Evolutionary conservation across 2,888 invertebrate species (phyloP), one percentile per base, ranked within the genome.

Genomic region (Diarsia mendica): DNA sequence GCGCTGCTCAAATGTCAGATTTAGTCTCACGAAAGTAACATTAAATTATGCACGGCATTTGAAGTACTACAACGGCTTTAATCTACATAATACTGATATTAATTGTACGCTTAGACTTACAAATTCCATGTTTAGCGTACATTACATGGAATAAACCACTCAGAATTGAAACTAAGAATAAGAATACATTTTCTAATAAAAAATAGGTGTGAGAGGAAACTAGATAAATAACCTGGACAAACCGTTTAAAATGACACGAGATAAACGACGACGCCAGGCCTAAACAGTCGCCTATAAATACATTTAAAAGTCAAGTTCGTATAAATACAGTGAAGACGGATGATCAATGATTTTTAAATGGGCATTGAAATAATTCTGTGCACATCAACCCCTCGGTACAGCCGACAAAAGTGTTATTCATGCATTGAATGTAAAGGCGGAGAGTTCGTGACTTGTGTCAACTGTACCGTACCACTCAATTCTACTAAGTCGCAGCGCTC

Each of bases 361-460:
- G 78, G 77, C 72, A 84, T 80, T 83, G 82, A 82, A 87, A 85
- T 84, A 79, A 86, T 82, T 85, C 85, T 79, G 70, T 84, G 76
- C 80, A 84, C 89, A 89, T 90, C 85, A 82, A 78, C 87, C 89
- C 87, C 85, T 86, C 79, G 63, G 67, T 71, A 69, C 77, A 82
- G 78, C 83, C 84, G 83, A 83, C 85, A 85, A 86, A 85, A 84
- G 82, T 87, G 82, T 85, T 87, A 85, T 88, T 85, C 88, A 88
- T 87, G 85, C 85, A 84, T 89, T 87, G 89, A 88, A 89, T 89
- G 77, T 70, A 84, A 86, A 82, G 79, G 75, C 68, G 68, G 78
- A 70, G 85, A 83, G 85, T 90, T 89, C 89, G 90, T 91, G 90
- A 91, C 89, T 89, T 84, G 76, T 84, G 84, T 86, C 89, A 88